Evolutionary conservation across 2,888 invertebrate genomes (phyloP).

Genomic region (Torymus aiolomorphi): DNA sequence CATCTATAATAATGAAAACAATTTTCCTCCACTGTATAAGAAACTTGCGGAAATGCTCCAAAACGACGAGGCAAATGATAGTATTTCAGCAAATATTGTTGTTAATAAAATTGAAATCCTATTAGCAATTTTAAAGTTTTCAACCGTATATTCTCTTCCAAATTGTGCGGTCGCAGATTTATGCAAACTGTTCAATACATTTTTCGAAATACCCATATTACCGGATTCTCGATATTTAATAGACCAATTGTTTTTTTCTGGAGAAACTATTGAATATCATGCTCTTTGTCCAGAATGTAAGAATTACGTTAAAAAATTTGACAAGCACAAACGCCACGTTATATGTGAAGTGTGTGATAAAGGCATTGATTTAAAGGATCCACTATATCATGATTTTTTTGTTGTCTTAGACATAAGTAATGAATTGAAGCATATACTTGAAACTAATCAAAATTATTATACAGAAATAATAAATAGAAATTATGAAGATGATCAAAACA

Average conservation of each 20-base stretch:
- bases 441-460: no score
- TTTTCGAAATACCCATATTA: background rate
- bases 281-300: slow-evolving; percentile 10
- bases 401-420: background rate
- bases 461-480: no score
- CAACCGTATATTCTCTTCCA: background rate
- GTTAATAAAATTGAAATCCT: background rate
- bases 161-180: background rate
- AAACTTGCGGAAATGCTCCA: no score
- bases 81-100: background rate
- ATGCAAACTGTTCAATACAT: slow-evolving; percentile 4
- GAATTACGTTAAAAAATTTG: background rate
- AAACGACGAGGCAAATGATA: no score
- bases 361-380: background rate
- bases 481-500: no score
- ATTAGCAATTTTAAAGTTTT: background rate
- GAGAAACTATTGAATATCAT: slow-evolving; percentile 11
- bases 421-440: background rate
- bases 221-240: background rate
- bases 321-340: background rate
- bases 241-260: slow-evolving; percentile 9
- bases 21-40: no score
- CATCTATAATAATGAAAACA: no score
- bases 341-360: background rate
- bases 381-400: slow-evolving; percentile 4